phyloP scores from a whole-genome alignment of 2,888 invertebrate species.

The Agrilus mali region DNA sequence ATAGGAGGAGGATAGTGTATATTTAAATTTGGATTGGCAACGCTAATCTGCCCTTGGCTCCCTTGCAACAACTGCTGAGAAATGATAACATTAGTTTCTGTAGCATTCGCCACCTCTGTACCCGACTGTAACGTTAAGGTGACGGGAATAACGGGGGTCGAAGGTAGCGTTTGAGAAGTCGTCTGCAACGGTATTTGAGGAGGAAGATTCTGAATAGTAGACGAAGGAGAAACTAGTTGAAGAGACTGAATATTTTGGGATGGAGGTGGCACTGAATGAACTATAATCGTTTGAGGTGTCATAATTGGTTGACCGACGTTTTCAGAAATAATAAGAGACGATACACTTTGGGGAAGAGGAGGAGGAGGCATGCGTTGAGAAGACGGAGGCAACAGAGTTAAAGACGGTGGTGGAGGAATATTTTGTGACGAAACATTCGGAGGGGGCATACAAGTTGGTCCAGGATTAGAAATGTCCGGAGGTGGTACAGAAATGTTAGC shows the following conservation, averaged over 20 bases:
- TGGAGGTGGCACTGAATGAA: slow-evolving; percentile 20
- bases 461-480: slow-evolving; percentile 8
- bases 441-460: slow-evolving; percentile 18
- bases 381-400: slow-evolving; percentile 13
- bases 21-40: slow-evolving; percentile 20
- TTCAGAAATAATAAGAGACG: slow-evolving; percentile 8
- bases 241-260: slow-evolving; percentile 8
- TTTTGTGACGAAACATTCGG: slow-evolving; percentile 10
- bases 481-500: slow-evolving; percentile 21
- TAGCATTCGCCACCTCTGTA: slow-evolving; percentile 15
- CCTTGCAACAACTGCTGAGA: slow-evolving; percentile 30
- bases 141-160: slow-evolving; percentile 17
- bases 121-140: slow-evolving; percentile 18
- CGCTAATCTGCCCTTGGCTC: slow-evolving; percentile 13
- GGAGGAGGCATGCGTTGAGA: slow-evolving; percentile 17
- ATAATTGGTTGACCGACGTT: slow-evolving; percentile 15
- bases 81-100: slow-evolving; percentile 24
- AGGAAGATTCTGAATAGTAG: slow-evolving; percentile 9
- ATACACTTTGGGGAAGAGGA: slow-evolving; percentile 12
- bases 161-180: slow-evolving; percentile 11
- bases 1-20: slow-evolving; percentile 26
- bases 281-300: slow-evolving; percentile 20
- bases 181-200: slow-evolving; percentile 11
- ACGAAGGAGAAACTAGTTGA: slow-evolving; percentile 7
- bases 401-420: no score